These are phyloP conservation scores for Amphimedon queenslandica DNA, from an alignment of 37 sponge, comb jelly and placozoan genomes.

Conservation along the genomic window DNA sequence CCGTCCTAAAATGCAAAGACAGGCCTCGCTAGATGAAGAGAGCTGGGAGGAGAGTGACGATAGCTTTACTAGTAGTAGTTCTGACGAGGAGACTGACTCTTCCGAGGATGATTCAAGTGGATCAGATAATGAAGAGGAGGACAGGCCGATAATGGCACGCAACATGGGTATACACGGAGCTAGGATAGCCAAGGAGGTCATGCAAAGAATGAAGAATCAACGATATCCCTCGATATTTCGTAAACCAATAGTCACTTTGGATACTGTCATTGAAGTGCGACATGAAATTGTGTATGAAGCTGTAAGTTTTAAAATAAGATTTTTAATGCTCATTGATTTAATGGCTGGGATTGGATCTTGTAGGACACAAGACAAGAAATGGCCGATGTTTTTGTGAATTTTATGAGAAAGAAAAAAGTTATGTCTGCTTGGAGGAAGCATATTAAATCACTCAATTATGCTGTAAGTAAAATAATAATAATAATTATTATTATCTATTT, in stretches of 20 bases:
- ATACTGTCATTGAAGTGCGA: constrained; percentile 30
- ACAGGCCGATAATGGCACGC: constrained; percentile 39
- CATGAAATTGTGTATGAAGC: constrained; percentile 38
- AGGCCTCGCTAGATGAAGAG: background rate
- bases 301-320: constrained; percentile 24
- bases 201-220: background rate
- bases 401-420: constrained; percentile 16
- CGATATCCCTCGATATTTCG: constrained; percentile 35
- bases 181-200: constrained; percentile 1
- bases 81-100: background rate
- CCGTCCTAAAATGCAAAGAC: background rate
- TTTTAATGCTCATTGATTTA: background rate
- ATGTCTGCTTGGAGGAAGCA: constrained; percentile 54
- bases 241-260: constrained; percentile 23
- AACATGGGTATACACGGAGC: constrained; percentile 21
- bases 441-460: constrained; percentile 37
- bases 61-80: background rate
- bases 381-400: constrained; percentile 20
- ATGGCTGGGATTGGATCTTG: too few species aligned
- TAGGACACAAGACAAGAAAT: constrained; percentile 29
- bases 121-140: background rate
- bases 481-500: background rate
- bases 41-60: constrained; percentile 3
- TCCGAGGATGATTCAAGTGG: background rate
- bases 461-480: background rate